Evolutionary conservation across 2,113 vertebrate species (phyloP).

Genomic region (Chaetodon auriga): DNA sequence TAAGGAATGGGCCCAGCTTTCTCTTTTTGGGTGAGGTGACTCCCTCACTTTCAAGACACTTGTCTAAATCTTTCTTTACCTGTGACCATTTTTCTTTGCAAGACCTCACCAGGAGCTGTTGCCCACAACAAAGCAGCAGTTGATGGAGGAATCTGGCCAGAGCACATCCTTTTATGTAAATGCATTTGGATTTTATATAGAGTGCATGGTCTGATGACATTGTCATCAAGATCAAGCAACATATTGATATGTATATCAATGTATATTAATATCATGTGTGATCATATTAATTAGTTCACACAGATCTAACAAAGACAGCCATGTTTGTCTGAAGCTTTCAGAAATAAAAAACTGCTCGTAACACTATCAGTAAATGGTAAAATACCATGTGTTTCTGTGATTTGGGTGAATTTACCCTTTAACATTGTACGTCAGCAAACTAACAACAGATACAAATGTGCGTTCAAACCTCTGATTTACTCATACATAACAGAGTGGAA

Average conservation of each 20-base stretch:
- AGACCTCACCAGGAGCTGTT: neutral
- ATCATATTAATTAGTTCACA: neutral
- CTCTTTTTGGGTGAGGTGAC: neutral
- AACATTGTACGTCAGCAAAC: neutral
- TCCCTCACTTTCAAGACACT: neutral
- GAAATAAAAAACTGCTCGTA: neutral
- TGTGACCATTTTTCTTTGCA: too few relatives aligned
- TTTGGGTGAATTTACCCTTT: neutral
- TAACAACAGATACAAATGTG: conserved; percentile 1
- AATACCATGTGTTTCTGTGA: neutral
- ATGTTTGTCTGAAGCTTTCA: neutral
- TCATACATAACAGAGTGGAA: conserved; percentile 8
- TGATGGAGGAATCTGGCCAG: neutral
- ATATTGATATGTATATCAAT: neutral
- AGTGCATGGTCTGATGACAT: too few relatives aligned
- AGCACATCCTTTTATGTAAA: neutral
- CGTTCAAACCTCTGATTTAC: conserved; percentile 10
- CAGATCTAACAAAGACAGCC: neutral
- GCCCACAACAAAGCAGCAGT: too few relatives aligned
- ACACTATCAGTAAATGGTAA: neutral
- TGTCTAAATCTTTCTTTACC: too few relatives aligned
- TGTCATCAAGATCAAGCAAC: neutral
- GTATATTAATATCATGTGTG: neutral
- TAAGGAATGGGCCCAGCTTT: neutral
- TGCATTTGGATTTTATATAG: neutral